Evolutionary conservation across 2,888 invertebrate species (phyloP).

Genomic region (Drosophila histrio): DNA sequence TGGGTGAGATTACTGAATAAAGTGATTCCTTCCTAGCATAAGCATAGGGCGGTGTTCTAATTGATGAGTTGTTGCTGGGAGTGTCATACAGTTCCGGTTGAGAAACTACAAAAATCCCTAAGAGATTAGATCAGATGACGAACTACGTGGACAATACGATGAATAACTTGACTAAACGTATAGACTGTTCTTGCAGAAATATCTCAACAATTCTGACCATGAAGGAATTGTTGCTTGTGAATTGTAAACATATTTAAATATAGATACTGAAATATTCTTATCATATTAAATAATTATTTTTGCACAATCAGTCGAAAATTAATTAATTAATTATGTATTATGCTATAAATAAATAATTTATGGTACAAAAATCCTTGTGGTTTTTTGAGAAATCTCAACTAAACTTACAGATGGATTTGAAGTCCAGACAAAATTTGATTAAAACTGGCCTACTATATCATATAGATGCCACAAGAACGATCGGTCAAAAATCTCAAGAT

Average conservation of each 20-base stretch:
- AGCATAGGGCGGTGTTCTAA: slow-evolving; percentile 77
- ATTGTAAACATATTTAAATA: background rate
- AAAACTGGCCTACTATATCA: too few species aligned
- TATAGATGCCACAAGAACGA: too few species aligned
- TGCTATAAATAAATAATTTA: too few species aligned
- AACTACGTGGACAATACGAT: background rate
- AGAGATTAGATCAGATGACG: background rate
- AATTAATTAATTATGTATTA: too few species aligned
- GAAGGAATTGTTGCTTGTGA: background rate
- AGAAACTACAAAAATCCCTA: slow-evolving; percentile 30
- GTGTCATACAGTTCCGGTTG: slow-evolving; percentile 82
- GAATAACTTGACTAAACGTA: slow-evolving; percentile 21
- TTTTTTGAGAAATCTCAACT: too few species aligned
- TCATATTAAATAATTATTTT: background rate
- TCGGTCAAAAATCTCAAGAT: too few species aligned
- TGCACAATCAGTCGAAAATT: too few species aligned
- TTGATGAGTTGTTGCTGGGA: slow-evolving; percentile 82
- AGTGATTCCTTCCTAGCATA: slow-evolving; percentile 83
- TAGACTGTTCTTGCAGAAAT: background rate
- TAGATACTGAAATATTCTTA: background rate
- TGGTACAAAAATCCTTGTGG: too few species aligned
- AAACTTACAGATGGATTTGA: too few species aligned
- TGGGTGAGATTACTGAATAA: slow-evolving; percentile 81
- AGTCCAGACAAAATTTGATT: too few species aligned
- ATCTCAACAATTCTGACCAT: background rate